Evolutionary conservation across 2,888 invertebrate species (phyloP), one percentile per base, ranked within the genome.

Genomic region (Aspidapion aeneum): DNA sequence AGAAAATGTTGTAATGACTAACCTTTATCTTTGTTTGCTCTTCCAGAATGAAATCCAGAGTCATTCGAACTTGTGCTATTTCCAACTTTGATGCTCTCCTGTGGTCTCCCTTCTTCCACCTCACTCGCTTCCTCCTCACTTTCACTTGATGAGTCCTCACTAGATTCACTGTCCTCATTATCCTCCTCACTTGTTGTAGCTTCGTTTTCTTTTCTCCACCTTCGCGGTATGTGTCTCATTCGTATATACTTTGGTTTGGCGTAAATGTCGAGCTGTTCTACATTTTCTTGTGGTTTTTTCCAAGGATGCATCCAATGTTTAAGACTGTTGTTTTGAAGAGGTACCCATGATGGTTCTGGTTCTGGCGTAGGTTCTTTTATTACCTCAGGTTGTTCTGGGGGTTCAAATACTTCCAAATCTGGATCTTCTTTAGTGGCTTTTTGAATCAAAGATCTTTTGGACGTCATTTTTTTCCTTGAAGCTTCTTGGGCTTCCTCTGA

Each of bases 51-150:
- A 79, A 93, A 91, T 70, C 93, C 92, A 63, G 93, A 93, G 82
- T 93, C 93, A 79, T 90, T 90, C 73, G 92, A 92, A 73, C 90
- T 90, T 66, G 90, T 91, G 63, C 89, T 89, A 79, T 85, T 83
- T 66, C 76, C 84, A 70, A 85, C 84, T 68, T 75, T 74, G 60
- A 68, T 66, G 61, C 70, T 66, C 64, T 72, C 73, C 50, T 73
- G 68, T 66, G 74, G 75, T 61, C 72, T 72, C 60, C 70, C 73
- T 57, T 64, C 70, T 52, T 69, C 68, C 57, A 50, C 70, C 76
- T 69, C 79, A 75, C 74, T 78, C 77, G 70, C 35, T 58, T 66
- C 61, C 58, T 19, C 68, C 75, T 68, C 79, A 78, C 68, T 78
- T 50, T 67, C 66, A 18, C 63, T 65, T 7, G 35, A 35, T 48